Evolutionary conservation across 2,113 vertebrate genomes (phyloP), one percentile per base, ranked within the genome.

Genomic region (Copsychus sechellarum): DNA sequence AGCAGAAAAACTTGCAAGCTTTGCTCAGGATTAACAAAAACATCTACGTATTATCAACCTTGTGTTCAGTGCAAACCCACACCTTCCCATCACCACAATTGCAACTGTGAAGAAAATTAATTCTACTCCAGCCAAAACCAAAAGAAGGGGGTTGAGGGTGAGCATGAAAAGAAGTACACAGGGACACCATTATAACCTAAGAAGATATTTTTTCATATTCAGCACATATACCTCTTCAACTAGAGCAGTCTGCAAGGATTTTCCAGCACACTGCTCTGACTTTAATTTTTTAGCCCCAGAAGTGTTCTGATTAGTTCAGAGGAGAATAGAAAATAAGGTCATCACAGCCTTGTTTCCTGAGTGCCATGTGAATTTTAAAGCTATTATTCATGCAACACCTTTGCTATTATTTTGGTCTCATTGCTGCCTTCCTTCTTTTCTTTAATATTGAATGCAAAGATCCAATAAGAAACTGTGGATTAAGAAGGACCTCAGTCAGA

Each of bases 91-190:
- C 0, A 1, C 23, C 57, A 24, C 18, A 45, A 3, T 66, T 58
- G 15, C 12, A 38, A 38, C 11, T 17, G 5, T 33, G n/a, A 74
- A 51, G 43, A 58, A 81, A 81, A 81, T 50, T 72, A 64, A 36
- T 22, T 81, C 19, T 58, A 29, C 28, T 24, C 33, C 53, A 60
- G 45, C 45, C 53, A 74, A 74, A 67, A 45, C 7, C 20, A 66
- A 24, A 31, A 74, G 26, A 45, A 2, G 1, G 1, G 0, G 4
- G 2, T 3, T 2, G 3, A 47, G 3, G 2, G 1, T 51, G 33
- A 10, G 0, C 26, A 26, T 43, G 58, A n/a, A 73, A 84, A 69
- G 21, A 77, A 66, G 4, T 57, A 24, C 31, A 90, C 20, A 65
- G 29, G 5, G 9, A 14, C 21, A 38, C 9, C 7, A 24, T 13